Percentiles rank a stretch among this genome's conserved stretches.
phyloP scores from a whole-genome alignment of 2,888 invertebrate genomes.

The Drosophila stalkeri region DNA sequence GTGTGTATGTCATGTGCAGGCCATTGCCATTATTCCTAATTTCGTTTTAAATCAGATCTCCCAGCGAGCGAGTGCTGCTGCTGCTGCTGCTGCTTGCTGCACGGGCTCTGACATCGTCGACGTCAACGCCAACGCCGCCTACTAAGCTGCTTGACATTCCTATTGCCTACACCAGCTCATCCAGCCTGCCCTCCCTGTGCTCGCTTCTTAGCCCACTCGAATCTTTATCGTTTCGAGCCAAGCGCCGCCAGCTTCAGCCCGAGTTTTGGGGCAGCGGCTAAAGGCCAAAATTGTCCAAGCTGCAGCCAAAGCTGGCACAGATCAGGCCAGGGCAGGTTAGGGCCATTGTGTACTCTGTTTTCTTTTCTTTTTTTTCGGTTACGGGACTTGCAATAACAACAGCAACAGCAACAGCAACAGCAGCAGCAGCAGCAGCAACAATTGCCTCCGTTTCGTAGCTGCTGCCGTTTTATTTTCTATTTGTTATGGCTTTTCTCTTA shows the following conservation, averaged over 20 bases:
- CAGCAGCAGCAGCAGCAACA: constrained; percentile 37
- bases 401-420: constrained; percentile 11
- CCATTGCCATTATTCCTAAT: constrained; percentile 83
- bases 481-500: constrained; percentile 82
- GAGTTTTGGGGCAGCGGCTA: constrained; percentile 41
- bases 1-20: constrained; percentile 75
- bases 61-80: constrained; percentile 34
- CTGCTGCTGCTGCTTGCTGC: constrained; percentile 26
- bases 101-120: constrained; percentile 26
- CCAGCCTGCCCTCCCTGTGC: neutral
- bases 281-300: constrained; percentile 58
- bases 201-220: constrained; percentile 10
- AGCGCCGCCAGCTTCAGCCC: constrained; percentile 48
- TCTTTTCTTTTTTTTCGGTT: constrained; percentile 8
- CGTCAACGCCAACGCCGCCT: constrained; percentile 59
- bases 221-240: constrained; percentile 54
- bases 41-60: constrained; percentile 83
- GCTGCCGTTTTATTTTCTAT: constrained; percentile 73
- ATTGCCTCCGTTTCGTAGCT: constrained; percentile 59
- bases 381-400: constrained; percentile 25
- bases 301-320: constrained; percentile 46
- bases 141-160: constrained; percentile 64
- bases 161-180: constrained; percentile 28
- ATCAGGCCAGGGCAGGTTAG: constrained; percentile 65
- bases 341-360: constrained; percentile 64